Percentiles rank a stretch among this genome's conserved stretches.
These are phyloP conservation scores for Danio albolineatus DNA, from an alignment of 2,797 vertebrate species.

Conservation along the genomic window DNA sequence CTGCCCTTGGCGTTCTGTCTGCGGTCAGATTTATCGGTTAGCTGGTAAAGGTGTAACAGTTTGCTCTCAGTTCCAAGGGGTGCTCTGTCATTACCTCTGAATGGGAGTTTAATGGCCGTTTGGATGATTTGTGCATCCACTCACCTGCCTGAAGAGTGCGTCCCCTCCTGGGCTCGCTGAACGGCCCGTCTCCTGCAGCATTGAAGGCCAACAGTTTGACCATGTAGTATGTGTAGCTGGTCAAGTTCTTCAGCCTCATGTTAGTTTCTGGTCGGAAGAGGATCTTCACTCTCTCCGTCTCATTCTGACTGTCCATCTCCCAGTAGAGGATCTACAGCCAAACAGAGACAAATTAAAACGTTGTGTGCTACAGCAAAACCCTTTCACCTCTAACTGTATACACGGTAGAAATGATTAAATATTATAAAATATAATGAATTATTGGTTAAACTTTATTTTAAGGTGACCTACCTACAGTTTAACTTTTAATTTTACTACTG, in stretches of 20 bases:
- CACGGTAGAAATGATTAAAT: no score
- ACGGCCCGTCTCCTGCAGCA: conserved; percentile 89
- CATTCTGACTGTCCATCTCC: conserved; percentile 87
- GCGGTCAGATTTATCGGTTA: conserved; percentile 26
- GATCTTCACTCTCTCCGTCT: conserved; percentile 89
- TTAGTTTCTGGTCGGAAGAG: conserved; percentile 89
- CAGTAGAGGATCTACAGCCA: conserved; percentile 89
- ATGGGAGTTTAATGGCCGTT: conserved; percentile 27
- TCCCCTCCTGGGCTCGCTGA: conserved; percentile 84
- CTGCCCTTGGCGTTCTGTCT: conserved; percentile 4
- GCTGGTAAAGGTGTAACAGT: conserved; percentile 11
- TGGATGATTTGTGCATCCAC: conserved; percentile 25
- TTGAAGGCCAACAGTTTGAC: conserved; percentile 92
- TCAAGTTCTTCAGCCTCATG: conserved; percentile 88
- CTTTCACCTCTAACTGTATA: no score
- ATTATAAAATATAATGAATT: no score
- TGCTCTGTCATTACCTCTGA: not conserved
- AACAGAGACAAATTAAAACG: not conserved
- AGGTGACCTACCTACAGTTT: no score
- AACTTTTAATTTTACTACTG: no score
- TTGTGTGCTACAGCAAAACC: not conserved
- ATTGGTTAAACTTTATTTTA: no score
- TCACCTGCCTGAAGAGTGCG: conserved; percentile 90
- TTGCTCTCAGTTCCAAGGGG: conserved; percentile 3
- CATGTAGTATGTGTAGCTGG: conserved; percentile 89